These are phyloP conservation scores for Montipora capricornis DNA, from an alignment of 64 coral and sea anemone genomes.

Conservation along the genomic window DNA sequence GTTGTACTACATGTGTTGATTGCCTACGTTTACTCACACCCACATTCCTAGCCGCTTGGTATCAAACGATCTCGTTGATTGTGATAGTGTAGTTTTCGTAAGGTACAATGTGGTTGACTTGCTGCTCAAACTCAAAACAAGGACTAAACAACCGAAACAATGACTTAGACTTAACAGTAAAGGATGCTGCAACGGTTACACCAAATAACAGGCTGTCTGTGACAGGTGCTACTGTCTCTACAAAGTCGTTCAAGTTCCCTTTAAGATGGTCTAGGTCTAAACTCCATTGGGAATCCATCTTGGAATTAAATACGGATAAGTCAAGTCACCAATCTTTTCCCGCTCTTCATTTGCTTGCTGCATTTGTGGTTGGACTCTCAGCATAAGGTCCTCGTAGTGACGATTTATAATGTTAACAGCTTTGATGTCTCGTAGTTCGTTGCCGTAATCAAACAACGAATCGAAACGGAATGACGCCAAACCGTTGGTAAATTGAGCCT, in stretches of 20 bases:
- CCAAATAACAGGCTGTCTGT: no score
- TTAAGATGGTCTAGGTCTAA: constrained; percentile 19
- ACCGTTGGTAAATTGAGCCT: background rate
- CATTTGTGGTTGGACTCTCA: constrained; percentile 20
- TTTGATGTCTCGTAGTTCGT: constrained; percentile 31
- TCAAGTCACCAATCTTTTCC: constrained; percentile 47
- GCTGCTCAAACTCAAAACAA: no score
- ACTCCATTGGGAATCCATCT: constrained; percentile 75
- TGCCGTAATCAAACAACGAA: constrained; percentile 72
- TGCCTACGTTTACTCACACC: no score
- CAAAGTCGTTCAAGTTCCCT: background rate
- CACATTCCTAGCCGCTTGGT: no score
- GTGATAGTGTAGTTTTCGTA: no score
- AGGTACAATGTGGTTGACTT: no score
- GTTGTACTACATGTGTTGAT: no score
- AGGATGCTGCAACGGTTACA: no score
- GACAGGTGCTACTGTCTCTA: no score
- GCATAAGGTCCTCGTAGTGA: constrained; percentile 9
- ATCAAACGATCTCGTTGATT: no score
- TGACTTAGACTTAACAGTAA: no score
- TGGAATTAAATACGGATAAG: constrained; percentile 80
- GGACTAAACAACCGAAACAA: no score
- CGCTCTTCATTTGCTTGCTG: constrained; percentile 15
- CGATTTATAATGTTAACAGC: constrained; percentile 34
- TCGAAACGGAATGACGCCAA: constrained; percentile 68